Conservation (phyloP, 2,113 vertebrate species). For the Neodon shergylaensis region DNA sequence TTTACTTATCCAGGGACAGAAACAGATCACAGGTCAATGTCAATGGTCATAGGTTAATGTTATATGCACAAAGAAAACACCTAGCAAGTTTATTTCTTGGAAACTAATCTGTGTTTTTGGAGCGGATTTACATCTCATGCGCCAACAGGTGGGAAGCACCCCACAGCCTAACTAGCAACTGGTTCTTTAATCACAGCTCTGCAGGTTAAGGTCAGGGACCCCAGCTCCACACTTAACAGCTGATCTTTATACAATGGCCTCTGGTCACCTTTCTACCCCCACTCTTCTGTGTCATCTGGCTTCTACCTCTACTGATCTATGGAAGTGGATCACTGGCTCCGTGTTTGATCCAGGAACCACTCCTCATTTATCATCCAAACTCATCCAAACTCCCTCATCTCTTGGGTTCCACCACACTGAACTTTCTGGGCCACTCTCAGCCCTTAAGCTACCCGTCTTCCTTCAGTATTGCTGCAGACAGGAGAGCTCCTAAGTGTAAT, state of each 20-base stretch:
- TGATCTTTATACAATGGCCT: background rate
- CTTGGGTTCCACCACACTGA: background rate
- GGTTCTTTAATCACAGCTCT: background rate
- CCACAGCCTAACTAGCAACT: background rate
- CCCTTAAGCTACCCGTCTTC: background rate
- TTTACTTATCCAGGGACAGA: background rate
- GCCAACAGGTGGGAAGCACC: background rate
- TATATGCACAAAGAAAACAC: background rate
- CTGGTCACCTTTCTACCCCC: background rate
- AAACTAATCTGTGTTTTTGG: background rate
- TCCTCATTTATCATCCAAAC: background rate
- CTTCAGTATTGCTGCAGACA: background rate
- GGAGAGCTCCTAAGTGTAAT: background rate
- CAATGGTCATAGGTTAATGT: background rate
- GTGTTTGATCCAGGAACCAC: background rate
- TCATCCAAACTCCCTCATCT: too few species aligned
- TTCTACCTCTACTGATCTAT: background rate
- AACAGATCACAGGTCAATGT: background rate
- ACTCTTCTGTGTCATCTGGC: background rate
- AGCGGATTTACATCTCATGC: background rate
- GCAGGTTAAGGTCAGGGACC: background rate
- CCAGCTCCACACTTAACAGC: background rate
- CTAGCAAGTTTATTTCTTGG: background rate
- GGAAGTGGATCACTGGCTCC: background rate
- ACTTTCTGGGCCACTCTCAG: background rate